Conservation (phyloP, 2,888 invertebrate genomes). For the Bombylius major region DNA sequence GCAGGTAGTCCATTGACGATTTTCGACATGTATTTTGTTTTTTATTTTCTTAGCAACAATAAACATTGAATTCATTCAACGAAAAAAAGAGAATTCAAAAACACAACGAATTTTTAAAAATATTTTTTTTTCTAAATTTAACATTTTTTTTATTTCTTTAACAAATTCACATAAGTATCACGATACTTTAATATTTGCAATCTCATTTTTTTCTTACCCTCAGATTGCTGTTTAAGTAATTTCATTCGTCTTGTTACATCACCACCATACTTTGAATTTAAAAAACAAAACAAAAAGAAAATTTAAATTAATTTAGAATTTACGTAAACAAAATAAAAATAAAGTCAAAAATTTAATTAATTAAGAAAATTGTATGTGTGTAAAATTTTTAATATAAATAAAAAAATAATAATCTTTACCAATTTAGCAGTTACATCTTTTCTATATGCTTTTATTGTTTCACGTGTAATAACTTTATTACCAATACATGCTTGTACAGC, state of each 20-base stretch:
- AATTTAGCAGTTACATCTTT: conserved; percentile 92
- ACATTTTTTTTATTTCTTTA: conserved; percentile 51
- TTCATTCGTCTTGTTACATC: conserved; percentile 84
- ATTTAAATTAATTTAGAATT: not conserved
- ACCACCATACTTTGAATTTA: conserved; percentile 63
- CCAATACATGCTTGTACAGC: conserved; percentile 75
- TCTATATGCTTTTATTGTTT: conserved; percentile 71
- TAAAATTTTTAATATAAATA: not conserved
- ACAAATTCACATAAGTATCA: conserved; percentile 84
- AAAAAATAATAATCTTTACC: conserved; percentile 40
- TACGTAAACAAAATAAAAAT: not conserved
- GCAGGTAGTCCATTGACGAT: no score
- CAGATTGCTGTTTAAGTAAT: conserved; percentile 74
- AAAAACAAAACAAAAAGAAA: conserved; percentile 22
- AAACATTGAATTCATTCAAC: no score
- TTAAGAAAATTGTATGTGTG: not conserved
- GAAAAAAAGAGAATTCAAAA: no score
- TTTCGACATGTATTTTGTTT: no score
- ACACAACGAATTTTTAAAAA: no score
- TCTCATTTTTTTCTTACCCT: conserved; percentile 89
- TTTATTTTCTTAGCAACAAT: no score
- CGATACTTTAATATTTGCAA: conserved; percentile 88
- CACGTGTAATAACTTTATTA: conserved; percentile 68
- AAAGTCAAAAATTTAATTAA: not conserved
- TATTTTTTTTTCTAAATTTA: no score